Conservation (phyloP, 1,140 invertebrate genomes). For the Drosophila sturtevanti region DNA sequence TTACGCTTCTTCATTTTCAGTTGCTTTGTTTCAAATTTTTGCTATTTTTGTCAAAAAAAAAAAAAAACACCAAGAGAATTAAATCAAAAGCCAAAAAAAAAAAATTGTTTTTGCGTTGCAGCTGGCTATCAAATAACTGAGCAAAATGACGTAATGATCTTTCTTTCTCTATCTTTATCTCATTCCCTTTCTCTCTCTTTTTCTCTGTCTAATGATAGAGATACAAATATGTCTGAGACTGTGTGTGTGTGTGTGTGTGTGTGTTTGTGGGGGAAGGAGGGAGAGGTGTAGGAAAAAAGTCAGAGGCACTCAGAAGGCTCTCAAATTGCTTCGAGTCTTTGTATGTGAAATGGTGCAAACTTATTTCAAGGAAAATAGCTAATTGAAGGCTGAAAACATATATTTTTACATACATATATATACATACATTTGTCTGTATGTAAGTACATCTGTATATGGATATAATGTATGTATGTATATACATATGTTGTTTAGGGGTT, state of each 20-base stretch:
- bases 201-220: background rate
- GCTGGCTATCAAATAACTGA: slow-evolving; percentile 69
- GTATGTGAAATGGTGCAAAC: slow-evolving; percentile 26
- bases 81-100: background rate
- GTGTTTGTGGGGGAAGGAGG: background rate
- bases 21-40: slow-evolving; percentile 35
- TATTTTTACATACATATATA: background rate
- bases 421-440: background rate
- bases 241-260: background rate
- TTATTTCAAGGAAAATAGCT: slow-evolving; percentile 56
- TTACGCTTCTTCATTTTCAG: slow-evolving; percentile 58
- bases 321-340: slow-evolving; percentile 18
- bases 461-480: background rate
- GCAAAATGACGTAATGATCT: slow-evolving; percentile 63
- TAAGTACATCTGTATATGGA: background rate
- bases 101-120: slow-evolving; percentile 42
- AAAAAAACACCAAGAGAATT: slow-evolving; percentile 28
- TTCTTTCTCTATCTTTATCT: background rate
- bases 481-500: background rate
- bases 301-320: background rate
- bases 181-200: background rate
- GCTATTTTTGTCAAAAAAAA: slow-evolving; percentile 72
- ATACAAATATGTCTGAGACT: no score
- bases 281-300: background rate
- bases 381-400: slow-evolving; percentile 68